Percentiles rank a stretch among this genome's conserved stretches.
Evolutionary conservation across 2,113 vertebrate genomes (phyloP).

Genomic region (Colius striatus): DNA sequence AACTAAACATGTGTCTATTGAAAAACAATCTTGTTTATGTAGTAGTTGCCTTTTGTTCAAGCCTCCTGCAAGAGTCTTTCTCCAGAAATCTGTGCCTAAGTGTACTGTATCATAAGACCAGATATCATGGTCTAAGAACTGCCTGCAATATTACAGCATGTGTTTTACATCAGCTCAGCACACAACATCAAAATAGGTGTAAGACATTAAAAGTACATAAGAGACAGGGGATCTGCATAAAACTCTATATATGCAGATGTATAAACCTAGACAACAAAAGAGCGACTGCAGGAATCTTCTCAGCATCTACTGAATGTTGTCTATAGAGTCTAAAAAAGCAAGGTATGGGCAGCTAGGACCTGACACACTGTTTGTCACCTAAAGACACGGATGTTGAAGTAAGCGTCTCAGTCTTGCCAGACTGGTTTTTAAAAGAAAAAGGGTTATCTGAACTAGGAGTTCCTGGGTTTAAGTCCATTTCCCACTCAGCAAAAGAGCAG

Average conservation of each 20-base stretch:
- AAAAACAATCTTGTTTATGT: not conserved
- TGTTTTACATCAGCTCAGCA: not conserved
- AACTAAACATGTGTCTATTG: not conserved
- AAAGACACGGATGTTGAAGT: fast-evolving
- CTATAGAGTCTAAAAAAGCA: not conserved
- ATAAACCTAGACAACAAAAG: not conserved
- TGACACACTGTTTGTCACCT: fast-evolving
- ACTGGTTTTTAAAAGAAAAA: not conserved
- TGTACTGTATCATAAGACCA: not conserved
- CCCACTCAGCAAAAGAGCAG: not conserved
- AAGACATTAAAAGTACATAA: not conserved
- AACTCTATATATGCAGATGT: fast-evolving
- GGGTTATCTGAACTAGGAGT: not conserved
- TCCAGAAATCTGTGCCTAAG: not conserved
- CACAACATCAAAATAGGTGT: fast-evolving
- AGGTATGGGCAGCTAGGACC: not conserved
- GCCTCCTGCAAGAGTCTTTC: not conserved
- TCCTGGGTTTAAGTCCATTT: not conserved
- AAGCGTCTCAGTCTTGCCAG: not conserved
- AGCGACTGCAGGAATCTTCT: not conserved
- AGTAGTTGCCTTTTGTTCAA: not conserved
- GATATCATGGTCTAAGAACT: not conserved
- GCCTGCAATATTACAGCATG: fast-evolving
- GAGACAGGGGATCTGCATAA: not conserved
- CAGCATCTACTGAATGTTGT: not conserved